Evolutionary conservation across 2,888 invertebrate species (phyloP), one percentile per base, ranked within the genome.

Genomic region (Bellardia bayeri): DNA sequence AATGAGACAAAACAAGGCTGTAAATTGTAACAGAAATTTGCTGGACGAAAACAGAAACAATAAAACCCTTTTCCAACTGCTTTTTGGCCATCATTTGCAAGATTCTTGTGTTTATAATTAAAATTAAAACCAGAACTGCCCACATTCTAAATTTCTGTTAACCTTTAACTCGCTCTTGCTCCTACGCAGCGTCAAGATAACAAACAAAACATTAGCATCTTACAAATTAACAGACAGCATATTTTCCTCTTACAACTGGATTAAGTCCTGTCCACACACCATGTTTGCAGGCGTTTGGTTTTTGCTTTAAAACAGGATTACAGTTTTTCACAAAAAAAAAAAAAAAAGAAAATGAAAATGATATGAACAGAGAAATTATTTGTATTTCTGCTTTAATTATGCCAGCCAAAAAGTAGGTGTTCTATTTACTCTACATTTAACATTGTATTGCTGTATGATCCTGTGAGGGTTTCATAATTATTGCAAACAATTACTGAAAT

Each of bases 101-200:
- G 78, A 81, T 23, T 23, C 23, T 82, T 89, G 85, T 90, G 89
- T 90, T 90, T 89, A 88, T 88, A 88, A 90, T 89, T 88, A 83
- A 89, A 89, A 90, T 90, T 89, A 90, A 89, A 84, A 86, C 71
- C 74, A 86, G 88, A 75, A 84, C 88, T 86, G 90, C 90, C 90
- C 89, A 90, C 88, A 23, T 23, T 23, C 23, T 23, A 23, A 23
- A 23, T 23, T 23, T 23, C 23, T 23, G 23, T 23, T 1, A 23
- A 23, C 23, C 23, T 1, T 23, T 80, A 87, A 82, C 66, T 66
- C 23, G 23, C n/a, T n/a, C 8, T 64, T 23, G 63, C 33, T 16
- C 13, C 1, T 49, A 49, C 16, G 13, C n/a, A 5, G 2, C 1
- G 8, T n/a, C 63, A 13, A 7, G 13, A 1, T 1, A 23, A 23